Evolutionary conservation across 2,888 invertebrate species (phyloP), one percentile per base, ranked within the genome.

Genomic region (Drosophila siamana): DNA sequence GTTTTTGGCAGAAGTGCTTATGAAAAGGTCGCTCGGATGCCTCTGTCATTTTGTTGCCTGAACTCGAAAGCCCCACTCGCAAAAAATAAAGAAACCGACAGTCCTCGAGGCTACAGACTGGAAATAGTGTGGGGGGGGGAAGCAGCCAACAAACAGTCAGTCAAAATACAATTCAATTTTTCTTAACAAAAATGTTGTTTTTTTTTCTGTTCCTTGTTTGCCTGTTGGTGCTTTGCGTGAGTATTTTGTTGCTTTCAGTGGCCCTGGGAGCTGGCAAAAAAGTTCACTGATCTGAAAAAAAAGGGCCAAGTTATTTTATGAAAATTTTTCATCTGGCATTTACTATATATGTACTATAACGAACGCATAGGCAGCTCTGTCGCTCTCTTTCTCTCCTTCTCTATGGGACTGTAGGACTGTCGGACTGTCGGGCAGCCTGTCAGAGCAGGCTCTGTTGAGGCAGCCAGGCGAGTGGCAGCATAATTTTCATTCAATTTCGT

Each of bases 401-500:
- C n/a, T n/a, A n/a, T n/a, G n/a, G 30, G 50, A 24, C 22, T 7
- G 16, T 40, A 43, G 26, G 43, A 13, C n/a, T 33, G 48, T 4
- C 47, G 30, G 46, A 33, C 22, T 7, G 13, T n/a, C n/a, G n/a
- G n/a, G 46, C 48, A 30, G 43, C 15, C n/a, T 33, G 52, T 19
- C 46, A 26, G 55, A n/a, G 13, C 33, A 38, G 36, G 36, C 15
- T 38, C 36, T n/a, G 43, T 26, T 56, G 56, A 57, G 13, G 22
- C 76, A 67, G 44, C 56, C 57, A 63, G 61, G 44, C 64, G 44
- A 64, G 33, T 70, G 65, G 74, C 74, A 81, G 79, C 88, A 82
- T 89, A 82, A 85, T 85, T 89, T 81, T 87, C 88, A 85, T 85
- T 89, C 84, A 89, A 87, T 89, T 89, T 73, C 76, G 72, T 30